These are phyloP conservation scores for Himantopus leucocephalus DNA, from an alignment of 2,113 vertebrate species.

Conservation along the genomic window DNA sequence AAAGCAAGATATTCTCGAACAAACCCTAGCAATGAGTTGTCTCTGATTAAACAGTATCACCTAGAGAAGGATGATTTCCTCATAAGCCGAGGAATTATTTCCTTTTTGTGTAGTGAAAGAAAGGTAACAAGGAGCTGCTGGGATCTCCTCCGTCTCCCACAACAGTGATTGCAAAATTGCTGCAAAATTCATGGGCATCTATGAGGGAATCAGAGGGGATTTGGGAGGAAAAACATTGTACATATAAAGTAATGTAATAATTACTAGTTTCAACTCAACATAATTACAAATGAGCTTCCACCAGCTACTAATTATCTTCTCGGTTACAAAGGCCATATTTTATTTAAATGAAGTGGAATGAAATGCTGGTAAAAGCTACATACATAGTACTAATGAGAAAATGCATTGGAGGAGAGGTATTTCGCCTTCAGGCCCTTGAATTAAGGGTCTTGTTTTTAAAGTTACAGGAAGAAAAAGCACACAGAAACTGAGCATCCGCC, in stretches of 20 bases:
- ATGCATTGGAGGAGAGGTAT: neutral
- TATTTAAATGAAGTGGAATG: constrained; percentile 41
- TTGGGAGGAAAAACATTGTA: constrained; percentile 18
- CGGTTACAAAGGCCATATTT: constrained; percentile 53
- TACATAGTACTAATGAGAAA: neutral
- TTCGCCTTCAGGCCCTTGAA: neutral
- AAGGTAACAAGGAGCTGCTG: neutral
- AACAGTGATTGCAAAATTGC: neutral
- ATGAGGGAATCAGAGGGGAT: constrained; percentile 1
- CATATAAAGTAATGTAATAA: constrained; percentile 51
- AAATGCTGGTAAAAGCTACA: constrained; percentile 9
- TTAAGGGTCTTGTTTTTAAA: neutral
- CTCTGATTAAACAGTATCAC: neutral
- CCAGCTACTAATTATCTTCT: constrained; percentile 61
- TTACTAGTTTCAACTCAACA: constrained; percentile 35
- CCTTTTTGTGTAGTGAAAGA: neutral
- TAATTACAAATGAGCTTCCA: constrained; percentile 49
- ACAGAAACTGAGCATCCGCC: neutral
- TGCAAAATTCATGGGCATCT: neutral
- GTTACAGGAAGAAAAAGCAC: neutral
- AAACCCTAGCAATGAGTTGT: neutral
- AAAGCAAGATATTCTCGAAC: neutral
- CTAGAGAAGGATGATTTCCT: neutral
- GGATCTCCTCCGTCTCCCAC: neutral
- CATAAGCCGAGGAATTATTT: neutral